A percentile compares a stretch with the other conserved stretches of the same genome.
phyloP scores from a whole-genome alignment of 2,113 vertebrate species.

The Ictidomys tridecemlineatus region DNA sequence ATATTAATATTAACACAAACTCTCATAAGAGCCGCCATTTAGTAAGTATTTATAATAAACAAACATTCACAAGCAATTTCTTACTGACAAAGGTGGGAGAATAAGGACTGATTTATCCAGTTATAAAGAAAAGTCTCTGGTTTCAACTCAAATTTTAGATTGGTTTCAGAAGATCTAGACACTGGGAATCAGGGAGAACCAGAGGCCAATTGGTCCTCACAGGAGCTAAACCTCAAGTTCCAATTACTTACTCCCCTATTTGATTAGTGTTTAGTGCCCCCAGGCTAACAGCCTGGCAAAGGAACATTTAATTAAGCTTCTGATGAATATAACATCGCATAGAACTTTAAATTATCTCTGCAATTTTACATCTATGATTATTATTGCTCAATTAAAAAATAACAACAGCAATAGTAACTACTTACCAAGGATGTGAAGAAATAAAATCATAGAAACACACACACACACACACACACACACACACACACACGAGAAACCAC shows the following conservation, averaged over 20 bases:
- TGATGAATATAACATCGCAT: background rate
- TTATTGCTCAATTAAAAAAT: background rate
- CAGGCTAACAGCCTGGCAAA: conserved; percentile 29
- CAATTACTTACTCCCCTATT: conserved; percentile 48
- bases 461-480: background rate
- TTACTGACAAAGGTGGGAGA: background rate
- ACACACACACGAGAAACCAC: background rate
- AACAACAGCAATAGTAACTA: background rate
- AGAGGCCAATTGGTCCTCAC: background rate
- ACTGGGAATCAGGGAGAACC: background rate
- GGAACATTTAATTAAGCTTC: conserved; percentile 58
- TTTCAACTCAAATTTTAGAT: conserved; percentile 38
- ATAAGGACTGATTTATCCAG: background rate
- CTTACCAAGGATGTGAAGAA: background rate
- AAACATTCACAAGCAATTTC: background rate
- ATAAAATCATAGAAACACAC: background rate
- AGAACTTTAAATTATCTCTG: conserved; percentile 34
- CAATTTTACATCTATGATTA: background rate
- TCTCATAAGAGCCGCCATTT: background rate
- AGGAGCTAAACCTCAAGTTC: background rate
- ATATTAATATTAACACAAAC: background rate
- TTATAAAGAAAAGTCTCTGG: background rate
- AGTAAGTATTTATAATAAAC: background rate
- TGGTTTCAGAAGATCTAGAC: background rate
- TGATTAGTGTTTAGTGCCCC: conserved; percentile 26